A percentile compares a stretch with the other conserved stretches of the same genome.
phyloP scores from a whole-genome alignment of 2,797 vertebrate genomes.

The Poecilia wingei region DNA sequence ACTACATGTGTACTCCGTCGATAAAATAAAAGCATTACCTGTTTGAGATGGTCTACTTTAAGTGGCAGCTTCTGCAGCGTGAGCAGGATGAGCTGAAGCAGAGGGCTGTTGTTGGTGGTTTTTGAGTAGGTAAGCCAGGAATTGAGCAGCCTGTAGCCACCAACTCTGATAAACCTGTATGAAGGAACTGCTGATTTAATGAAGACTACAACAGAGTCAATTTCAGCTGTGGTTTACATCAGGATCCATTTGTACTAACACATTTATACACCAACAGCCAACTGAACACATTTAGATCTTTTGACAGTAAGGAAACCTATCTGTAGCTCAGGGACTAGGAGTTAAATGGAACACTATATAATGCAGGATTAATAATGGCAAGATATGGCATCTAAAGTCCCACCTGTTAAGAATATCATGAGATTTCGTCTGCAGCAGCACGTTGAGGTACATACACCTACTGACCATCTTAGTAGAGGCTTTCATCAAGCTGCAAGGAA shows the following conservation, averaged over 20 bases:
- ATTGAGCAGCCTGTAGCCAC: slow-evolving; percentile 94
- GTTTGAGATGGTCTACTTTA: slow-evolving; percentile 94
- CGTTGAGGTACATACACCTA: slow-evolving; percentile 95
- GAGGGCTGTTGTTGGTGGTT: slow-evolving; percentile 88
- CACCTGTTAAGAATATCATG: slow-evolving; percentile 90
- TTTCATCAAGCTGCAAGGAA: slow-evolving; percentile 89
- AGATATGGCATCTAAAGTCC: slow-evolving; percentile 26
- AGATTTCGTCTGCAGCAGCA: slow-evolving; percentile 91
- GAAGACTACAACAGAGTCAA: not conserved
- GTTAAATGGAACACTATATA: not conserved
- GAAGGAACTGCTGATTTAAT: not conserved
- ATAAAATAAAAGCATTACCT: slow-evolving; percentile 75
- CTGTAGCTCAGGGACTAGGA: not conserved
- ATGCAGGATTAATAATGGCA: not conserved
- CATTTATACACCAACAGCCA: not conserved
- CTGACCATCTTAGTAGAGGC: slow-evolving; percentile 95
- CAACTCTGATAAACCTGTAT: slow-evolving; percentile 89
- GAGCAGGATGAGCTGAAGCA: slow-evolving; percentile 92
- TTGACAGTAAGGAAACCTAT: not conserved
- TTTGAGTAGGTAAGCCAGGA: slow-evolving; percentile 94
- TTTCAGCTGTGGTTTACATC: not conserved
- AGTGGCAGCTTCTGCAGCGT: slow-evolving; percentile 94
- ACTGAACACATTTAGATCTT: not conserved
- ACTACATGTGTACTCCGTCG: not conserved
- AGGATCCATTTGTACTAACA: not conserved